A percentile compares a stretch with the other conserved stretches of the same genome.
phyloP scores from a whole-genome alignment of 2,113 vertebrate genomes.

The Phocoena phocoena region DNA sequence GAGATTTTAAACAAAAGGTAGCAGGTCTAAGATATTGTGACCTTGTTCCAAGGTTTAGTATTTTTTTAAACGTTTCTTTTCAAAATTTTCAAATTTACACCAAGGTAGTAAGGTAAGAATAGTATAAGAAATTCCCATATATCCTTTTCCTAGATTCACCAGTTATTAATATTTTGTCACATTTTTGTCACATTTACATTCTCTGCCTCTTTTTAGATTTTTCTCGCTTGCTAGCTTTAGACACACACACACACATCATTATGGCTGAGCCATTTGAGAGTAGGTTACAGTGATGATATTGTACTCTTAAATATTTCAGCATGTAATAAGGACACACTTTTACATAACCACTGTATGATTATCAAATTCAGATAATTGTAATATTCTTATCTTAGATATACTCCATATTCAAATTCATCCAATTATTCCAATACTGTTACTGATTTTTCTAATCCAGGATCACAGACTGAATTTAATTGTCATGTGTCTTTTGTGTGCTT shows the following conservation, averaged over 20 bases:
- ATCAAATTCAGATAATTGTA: background rate
- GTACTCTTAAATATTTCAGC: background rate
- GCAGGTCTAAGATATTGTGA: background rate
- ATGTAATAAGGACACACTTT: background rate
- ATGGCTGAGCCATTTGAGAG: background rate
- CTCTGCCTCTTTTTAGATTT: background rate
- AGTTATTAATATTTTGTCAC: background rate
- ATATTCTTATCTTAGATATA: background rate
- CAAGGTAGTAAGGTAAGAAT: background rate
- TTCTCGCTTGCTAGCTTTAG: background rate
- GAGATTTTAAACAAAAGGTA: background rate
- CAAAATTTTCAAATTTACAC: background rate
- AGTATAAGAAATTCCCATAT: background rate
- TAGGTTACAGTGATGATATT: background rate
- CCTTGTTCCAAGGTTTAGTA: background rate
- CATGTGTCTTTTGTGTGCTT: background rate
- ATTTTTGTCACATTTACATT: background rate
- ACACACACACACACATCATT: background rate
- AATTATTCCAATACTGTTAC: background rate
- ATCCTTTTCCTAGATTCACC: background rate
- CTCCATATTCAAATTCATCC: background rate
- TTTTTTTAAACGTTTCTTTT: background rate
- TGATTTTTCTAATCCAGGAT: background rate
- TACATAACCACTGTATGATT: background rate
- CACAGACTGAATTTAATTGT: background rate